Base-by-base conservation (phyloP, 2,888 invertebrate genomes). In the Rhabditoides inermis region DNA sequence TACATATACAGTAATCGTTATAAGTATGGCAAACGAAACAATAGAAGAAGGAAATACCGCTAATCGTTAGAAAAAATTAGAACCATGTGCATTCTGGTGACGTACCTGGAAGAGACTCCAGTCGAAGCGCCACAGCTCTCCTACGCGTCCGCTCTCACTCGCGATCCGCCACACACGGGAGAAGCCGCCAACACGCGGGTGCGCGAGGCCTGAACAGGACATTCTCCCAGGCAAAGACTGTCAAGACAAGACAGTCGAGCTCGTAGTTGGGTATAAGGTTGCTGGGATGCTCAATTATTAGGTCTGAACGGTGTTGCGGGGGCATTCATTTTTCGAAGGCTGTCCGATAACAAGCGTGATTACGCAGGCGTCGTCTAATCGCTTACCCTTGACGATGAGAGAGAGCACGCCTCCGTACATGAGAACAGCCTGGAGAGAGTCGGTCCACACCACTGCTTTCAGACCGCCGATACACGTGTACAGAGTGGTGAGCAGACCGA, bases 391-490 rank as follows among this genome's bases (percentile, higher is more conserved):
- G 44, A 48, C 48, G 32, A 70, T 68, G 4, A 70, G 55, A 18
- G 65, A 58, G 35, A 61, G 55, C 10, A 70, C 70, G 28, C 70
- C 70, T 2, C 59, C 57, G 39, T 70, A 70, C 70, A 70, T 70
- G 20, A 70, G 53, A 10, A 67, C 54, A 4, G 70, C 68, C 61
- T 70, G 54, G 15, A 69, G 52, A 6, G 69, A 65, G 49, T 69
- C 69, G 0, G 67, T 64, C 69, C 69, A 69, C 2, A 69, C 69
- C 15, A 69, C 69, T 0, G 68, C 69, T 49, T 69, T 69, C 30
- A 69, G 47, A 12, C 69, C 69, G 3, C 67, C 69, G 28, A 69
- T 64, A 26, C 68, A 68, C 7, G 69, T 69, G 51, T 69, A 69
- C 7, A 65, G 48, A 12, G 69, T 69, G 2, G 69, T 65, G 10